Conservation (phyloP, 2,113 vertebrate species). For the Albula goreensis region DNA sequence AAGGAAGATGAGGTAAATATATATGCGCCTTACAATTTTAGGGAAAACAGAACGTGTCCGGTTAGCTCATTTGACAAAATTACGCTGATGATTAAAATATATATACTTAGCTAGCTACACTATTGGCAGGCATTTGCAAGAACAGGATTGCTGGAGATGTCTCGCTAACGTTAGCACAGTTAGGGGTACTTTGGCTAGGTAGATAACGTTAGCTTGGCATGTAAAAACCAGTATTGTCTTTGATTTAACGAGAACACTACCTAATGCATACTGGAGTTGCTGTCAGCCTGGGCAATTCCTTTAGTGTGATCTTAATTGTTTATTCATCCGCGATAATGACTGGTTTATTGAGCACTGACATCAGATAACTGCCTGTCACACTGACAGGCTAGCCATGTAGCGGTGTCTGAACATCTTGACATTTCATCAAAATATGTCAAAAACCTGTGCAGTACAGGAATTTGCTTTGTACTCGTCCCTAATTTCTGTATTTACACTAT, state of each 20-base stretch:
- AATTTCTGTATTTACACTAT: background rate
- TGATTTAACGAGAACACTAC: background rate
- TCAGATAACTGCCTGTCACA: background rate
- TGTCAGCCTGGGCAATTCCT: background rate
- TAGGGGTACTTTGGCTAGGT: background rate
- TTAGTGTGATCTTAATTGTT: background rate
- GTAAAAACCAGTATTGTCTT: no score
- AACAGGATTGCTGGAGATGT: background rate
- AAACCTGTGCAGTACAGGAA: background rate
- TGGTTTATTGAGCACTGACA: background rate
- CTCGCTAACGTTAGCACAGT: background rate
- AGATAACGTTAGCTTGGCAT: background rate
- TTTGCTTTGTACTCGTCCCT: background rate
- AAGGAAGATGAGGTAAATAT: conserved; percentile 95
- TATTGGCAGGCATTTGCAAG: background rate
- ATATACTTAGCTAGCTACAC: background rate
- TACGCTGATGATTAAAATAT: background rate
- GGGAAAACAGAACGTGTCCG: background rate
- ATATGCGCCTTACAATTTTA: background rate
- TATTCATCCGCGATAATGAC: background rate
- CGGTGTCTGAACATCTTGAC: background rate
- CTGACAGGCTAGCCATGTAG: background rate
- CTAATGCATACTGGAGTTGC: background rate
- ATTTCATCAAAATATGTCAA: background rate
- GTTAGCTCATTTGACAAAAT: background rate